Evolutionary conservation across 2,888 invertebrate genomes (phyloP).

Genomic region (Cephus runcator): DNA sequence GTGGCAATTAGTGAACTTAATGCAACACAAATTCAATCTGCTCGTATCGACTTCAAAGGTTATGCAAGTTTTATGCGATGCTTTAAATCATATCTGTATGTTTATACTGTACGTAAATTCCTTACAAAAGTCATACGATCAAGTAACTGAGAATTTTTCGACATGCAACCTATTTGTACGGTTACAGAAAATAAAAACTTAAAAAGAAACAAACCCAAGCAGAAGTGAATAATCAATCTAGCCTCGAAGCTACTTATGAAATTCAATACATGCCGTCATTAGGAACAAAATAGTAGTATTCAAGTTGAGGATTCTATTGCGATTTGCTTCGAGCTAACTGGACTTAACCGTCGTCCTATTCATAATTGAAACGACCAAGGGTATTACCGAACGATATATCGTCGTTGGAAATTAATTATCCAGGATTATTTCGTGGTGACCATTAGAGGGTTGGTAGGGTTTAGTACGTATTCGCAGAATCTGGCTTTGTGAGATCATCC

Average conservation of each 20-base stretch:
- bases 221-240: background rate
- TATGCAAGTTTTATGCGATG: background rate
- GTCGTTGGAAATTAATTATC: constrained; percentile 39
- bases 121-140: background rate
- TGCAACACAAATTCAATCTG: background rate
- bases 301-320: background rate
- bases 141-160: background rate
- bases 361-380: background rate
- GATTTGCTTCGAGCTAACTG: background rate
- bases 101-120: too few relatives aligned
- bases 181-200: background rate
- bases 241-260: background rate
- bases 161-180: background rate
- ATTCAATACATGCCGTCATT: background rate
- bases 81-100: background rate
- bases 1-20: background rate
- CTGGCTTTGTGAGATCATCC: constrained; percentile 32
- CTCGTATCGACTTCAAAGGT: background rate
- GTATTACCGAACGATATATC: constrained; percentile 23
- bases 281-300: background rate
- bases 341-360: background rate
- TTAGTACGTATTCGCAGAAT: background rate
- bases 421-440: constrained; percentile 33
- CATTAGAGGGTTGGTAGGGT: constrained; percentile 22
- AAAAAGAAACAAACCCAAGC: background rate